A percentile compares a stretch with the other conserved stretches of the same genome.
phyloP scores from a whole-genome alignment of 1,140 invertebrate species.

The Cydia pomonella region DNA sequence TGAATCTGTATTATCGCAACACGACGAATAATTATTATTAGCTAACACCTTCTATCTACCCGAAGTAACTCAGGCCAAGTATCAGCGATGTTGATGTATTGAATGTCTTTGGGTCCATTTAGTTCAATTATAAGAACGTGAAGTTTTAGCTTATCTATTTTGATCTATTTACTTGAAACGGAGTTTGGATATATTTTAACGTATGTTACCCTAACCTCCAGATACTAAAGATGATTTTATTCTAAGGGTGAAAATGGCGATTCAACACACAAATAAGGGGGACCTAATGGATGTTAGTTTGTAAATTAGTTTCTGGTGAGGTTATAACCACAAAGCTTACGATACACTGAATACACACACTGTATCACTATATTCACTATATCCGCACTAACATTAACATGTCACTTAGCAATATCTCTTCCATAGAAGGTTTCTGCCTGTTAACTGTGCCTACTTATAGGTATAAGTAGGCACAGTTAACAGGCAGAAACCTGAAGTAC shows the following conservation, averaged over 20 bases:
- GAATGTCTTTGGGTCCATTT: background rate
- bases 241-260: background rate
- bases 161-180: background rate
- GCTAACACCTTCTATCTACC: conserved; percentile 45
- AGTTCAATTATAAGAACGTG: conserved; percentile 23
- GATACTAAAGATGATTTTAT: background rate
- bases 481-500: too few species aligned
- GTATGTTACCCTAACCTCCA: background rate
- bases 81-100: conserved; percentile 11
- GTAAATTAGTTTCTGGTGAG: too few species aligned
- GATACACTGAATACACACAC: too few species aligned
- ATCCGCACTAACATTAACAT: too few species aligned
- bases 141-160: conserved; percentile 14
- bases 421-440: background rate
- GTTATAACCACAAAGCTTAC: too few species aligned
- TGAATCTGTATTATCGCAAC: conserved; percentile 78
- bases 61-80: background rate
- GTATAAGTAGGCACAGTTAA: too few species aligned
- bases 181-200: background rate
- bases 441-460: background rate
- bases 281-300: too few species aligned
- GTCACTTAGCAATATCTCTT: too few species aligned
- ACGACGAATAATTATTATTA: conserved; percentile 76
- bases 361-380: too few species aligned
- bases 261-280: too few species aligned